Percentiles rank a stretch among this genome's conserved stretches.
Evolutionary conservation across 2,113 vertebrate genomes (phyloP).

Genomic region (Hippopotamus amphibius): DNA sequence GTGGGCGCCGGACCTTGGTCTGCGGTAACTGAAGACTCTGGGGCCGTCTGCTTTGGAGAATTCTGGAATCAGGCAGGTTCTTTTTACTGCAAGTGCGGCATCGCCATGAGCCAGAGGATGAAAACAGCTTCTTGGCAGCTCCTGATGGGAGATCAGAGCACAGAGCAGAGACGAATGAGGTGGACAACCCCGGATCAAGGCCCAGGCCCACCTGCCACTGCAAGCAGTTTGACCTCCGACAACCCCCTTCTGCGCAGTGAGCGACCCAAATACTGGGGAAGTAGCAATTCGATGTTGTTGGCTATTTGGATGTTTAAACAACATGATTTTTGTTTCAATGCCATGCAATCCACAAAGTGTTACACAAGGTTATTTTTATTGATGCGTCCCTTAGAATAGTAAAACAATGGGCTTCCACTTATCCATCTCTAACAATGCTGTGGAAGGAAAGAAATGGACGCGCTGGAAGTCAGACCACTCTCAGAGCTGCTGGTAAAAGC

Average conservation of each 20-base stretch:
- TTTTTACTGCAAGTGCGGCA: background rate
- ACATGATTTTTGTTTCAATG: background rate
- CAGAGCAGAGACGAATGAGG: background rate
- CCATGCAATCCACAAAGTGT: background rate
- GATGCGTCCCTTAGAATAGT: background rate
- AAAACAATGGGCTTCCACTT: background rate
- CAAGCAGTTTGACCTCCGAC: background rate
- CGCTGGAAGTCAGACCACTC: background rate
- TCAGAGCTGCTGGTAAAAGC: background rate
- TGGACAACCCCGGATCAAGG: background rate
- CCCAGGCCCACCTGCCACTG: too few species aligned
- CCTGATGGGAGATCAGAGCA: background rate
- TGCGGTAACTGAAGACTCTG: background rate
- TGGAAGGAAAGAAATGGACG: background rate
- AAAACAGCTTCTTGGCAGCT: background rate
- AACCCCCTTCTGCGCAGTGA: background rate
- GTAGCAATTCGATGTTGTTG: background rate
- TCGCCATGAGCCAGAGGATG: background rate
- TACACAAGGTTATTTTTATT: background rate
- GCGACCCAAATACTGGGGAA: background rate
- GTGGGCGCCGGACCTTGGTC: rapidly evolving
- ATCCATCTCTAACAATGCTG: background rate
- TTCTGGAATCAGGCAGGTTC: background rate
- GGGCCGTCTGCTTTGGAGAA: background rate
- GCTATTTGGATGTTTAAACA: background rate